Evolutionary conservation across 2,113 vertebrate genomes (phyloP).

Genomic region (Eretmodus cyanostictus): DNA sequence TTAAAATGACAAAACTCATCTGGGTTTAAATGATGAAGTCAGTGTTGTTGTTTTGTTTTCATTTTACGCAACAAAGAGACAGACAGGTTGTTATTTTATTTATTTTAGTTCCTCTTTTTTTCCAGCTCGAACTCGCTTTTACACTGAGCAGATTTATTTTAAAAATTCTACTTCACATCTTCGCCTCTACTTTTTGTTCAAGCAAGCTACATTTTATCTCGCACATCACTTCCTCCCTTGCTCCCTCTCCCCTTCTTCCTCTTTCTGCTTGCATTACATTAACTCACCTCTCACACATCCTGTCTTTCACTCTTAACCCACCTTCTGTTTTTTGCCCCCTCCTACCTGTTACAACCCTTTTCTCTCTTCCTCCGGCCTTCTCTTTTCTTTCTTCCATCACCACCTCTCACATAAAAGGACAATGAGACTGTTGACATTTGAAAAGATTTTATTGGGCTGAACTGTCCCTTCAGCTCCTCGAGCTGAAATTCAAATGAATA

Average conservation of each 20-base stretch:
- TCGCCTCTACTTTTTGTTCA: not conserved
- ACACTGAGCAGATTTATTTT: not conserved
- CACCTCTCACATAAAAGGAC: not conserved
- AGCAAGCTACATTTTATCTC: not conserved
- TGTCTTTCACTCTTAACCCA: not conserved
- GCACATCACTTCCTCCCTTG: not conserved
- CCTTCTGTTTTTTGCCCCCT: not conserved
- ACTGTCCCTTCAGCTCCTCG: not conserved
- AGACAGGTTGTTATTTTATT: not conserved
- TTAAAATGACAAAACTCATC: not conserved
- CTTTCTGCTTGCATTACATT: not conserved
- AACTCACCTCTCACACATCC: conserved; percentile 8
- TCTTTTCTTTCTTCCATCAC: not conserved
- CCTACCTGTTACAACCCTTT: not conserved
- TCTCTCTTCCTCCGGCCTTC: not conserved
- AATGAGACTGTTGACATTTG: conserved; percentile 25
- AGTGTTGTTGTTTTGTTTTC: not conserved
- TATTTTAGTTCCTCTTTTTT: not conserved
- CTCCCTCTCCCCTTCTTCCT: not conserved
- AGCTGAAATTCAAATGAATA: conserved; percentile 8
- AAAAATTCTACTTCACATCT: not conserved
- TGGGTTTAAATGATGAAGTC: not conserved
- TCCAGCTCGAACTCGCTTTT: not conserved
- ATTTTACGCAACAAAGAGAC: not conserved
- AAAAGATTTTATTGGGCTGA: conserved; percentile 2